Conservation (phyloP, 2,797 vertebrate genomes). For the Semotilus atromaculatus region DNA sequence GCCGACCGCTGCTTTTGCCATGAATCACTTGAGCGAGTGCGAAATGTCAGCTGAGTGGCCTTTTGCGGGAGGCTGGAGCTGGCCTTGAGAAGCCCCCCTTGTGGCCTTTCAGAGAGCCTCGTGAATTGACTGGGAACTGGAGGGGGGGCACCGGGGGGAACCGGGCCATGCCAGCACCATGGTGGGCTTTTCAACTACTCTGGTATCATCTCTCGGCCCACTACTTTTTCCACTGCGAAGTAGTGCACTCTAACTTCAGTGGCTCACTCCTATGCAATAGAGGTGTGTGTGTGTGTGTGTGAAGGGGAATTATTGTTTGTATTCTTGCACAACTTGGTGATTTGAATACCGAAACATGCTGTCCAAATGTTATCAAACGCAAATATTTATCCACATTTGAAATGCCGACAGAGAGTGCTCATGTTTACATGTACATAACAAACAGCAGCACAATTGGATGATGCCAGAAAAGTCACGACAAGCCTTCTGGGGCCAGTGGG, state of each 20-base stretch:
- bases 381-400: slow-evolving; percentile 68
- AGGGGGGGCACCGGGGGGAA: slow-evolving; percentile 41
- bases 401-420: slow-evolving; percentile 49
- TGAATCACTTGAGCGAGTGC: slow-evolving; percentile 56
- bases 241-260: slow-evolving; percentile 26
- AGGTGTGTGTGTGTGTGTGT: slow-evolving; percentile 2
- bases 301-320: slow-evolving; percentile 51
- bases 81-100: slow-evolving; percentile 47
- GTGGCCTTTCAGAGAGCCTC: slow-evolving; percentile 46
- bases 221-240: slow-evolving; percentile 18
- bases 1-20: slow-evolving; percentile 53
- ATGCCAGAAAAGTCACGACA: slow-evolving; percentile 60
- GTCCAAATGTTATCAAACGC: slow-evolving; percentile 71
- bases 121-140: slow-evolving; percentile 51
- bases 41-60: slow-evolving; percentile 70
- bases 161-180: slow-evolving; percentile 52
- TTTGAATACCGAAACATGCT: slow-evolving; percentile 62
- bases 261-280: neutral
- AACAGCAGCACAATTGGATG: slow-evolving; percentile 54
- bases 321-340: slow-evolving; percentile 48
- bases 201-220: slow-evolving; percentile 37
- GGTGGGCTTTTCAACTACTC: slow-evolving; percentile 37
- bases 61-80: slow-evolving; percentile 60
- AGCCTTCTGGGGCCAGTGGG: slow-evolving; percentile 52
- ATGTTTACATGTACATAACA: slow-evolving; percentile 63